Percentiles rank a stretch among this genome's conserved stretches.
These are phyloP conservation scores for Odobenus rosmarus DNA, from an alignment of 2,113 vertebrate genomes.

Conservation along the genomic window DNA sequence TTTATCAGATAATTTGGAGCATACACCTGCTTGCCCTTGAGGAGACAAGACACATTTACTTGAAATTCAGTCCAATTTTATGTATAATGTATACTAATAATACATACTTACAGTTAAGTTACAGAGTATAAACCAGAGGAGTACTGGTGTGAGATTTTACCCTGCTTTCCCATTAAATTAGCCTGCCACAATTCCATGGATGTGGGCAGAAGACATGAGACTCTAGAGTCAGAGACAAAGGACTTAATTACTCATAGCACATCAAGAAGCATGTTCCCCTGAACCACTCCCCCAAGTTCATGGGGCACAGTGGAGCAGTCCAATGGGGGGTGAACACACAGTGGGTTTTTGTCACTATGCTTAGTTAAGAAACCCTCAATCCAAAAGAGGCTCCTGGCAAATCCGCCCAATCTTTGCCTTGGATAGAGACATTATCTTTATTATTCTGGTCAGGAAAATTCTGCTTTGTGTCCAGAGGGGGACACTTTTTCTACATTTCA, in stretches of 20 bases:
- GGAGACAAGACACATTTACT: neutral
- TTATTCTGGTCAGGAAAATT: neutral
- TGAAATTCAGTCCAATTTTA: neutral
- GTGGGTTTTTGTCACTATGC: neutral
- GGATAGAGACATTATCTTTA: neutral
- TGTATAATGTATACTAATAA: neutral
- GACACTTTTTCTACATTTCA: neutral
- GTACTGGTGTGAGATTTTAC: neutral
- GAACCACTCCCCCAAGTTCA: neutral
- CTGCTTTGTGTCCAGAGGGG: neutral
- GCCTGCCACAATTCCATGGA: neutral
- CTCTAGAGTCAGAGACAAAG: neutral
- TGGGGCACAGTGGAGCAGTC: accelerated
- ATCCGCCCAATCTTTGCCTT: neutral
- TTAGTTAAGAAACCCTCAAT: neutral
- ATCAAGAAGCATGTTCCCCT: neutral
- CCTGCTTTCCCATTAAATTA: neutral
- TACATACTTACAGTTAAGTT: neutral
- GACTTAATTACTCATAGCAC: too few relatives aligned
- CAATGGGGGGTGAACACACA: neutral
- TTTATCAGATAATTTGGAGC: neutral
- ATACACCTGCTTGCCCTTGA: neutral
- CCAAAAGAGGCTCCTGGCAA: neutral
- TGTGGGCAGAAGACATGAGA: neutral
- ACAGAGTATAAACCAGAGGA: neutral